Evolutionary conservation across 2,888 invertebrate species (phyloP), one percentile per base, ranked within the genome.

Genomic region (Metacarcinus magister): DNA sequence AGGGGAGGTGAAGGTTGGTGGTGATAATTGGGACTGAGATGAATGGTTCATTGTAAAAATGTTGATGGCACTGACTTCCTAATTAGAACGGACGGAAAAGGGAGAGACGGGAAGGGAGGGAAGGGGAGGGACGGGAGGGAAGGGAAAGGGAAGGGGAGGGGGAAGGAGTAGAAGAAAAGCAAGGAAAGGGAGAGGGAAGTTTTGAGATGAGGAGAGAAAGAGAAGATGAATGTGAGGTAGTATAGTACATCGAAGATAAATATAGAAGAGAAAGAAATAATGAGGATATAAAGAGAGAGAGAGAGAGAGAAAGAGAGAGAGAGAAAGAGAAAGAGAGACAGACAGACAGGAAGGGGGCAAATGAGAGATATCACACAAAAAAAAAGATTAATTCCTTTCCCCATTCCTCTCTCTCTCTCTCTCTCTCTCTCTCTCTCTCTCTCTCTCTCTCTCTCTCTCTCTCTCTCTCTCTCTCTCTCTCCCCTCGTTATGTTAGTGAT

Each of bases 41-140:
- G 87, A 89, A 90, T 90, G 32, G 89, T 5, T 48, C 44, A 54
- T 39, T 44, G 90, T 60, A 94, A 94, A 60, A 94, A 94, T 82
- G 32, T 32, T 90, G 90, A 43, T 54, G 32, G 60, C 43, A 54
- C 48, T 10, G 60, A 43, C 90, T 94, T 94, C 94, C 93, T 60
- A 94, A 87, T 94, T 87, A 94, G 89, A 89, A 23, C 90, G 8
- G 39, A n/a, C 48, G 23, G 82, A 43, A 32, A 46, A 92, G 92
- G 8, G 46, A 44, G 44, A 46, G 82, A 44, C 5, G 92, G 75
- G n/a, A 75, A 1, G 91, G 28, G 91, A 91, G 43, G 43, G 44
- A 39, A 32, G 23, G 32, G 67, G 32, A 28, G 46, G 48, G 28
- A 32, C 44, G 92, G 23, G 75, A 43, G 7, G 28, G 87, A 92